Evolutionary conservation across 2,113 vertebrate species (phyloP).

Genomic region (Prunella fulvescens): DNA sequence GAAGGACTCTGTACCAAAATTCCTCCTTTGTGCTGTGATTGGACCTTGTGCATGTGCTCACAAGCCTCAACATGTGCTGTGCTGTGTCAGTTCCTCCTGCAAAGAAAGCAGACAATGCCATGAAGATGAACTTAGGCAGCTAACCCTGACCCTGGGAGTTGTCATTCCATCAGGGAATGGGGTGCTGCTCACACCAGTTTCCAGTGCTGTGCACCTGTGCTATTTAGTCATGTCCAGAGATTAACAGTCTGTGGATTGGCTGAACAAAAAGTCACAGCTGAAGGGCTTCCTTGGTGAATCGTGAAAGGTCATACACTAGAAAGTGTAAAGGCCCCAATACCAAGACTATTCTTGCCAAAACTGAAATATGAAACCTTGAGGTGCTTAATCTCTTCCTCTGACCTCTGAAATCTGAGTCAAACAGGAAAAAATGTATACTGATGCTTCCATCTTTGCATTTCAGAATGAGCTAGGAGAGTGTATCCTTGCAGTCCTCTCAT

Average conservation of each 20-base stretch:
- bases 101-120: background rate
- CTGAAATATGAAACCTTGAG: background rate
- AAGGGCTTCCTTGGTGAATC: background rate
- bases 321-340: background rate
- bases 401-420: background rate
- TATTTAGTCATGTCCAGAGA: background rate
- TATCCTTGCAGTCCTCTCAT: background rate
- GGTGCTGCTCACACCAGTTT: background rate
- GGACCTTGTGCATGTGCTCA: background rate
- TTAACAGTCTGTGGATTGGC: background rate
- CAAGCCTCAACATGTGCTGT: background rate
- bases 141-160: background rate
- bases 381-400: background rate
- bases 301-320: background rate
- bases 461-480: background rate
- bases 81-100: background rate
- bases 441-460: background rate
- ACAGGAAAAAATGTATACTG: background rate
- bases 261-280: background rate
- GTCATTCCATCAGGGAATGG: background rate
- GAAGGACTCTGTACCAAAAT: background rate
- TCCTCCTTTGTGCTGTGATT: background rate
- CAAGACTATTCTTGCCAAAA: background rate
- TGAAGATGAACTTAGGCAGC: background rate
- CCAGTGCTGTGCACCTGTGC: background rate